phyloP scores from a whole-genome alignment of 1,140 invertebrate genomes.

The Chlorops oryzae region DNA sequence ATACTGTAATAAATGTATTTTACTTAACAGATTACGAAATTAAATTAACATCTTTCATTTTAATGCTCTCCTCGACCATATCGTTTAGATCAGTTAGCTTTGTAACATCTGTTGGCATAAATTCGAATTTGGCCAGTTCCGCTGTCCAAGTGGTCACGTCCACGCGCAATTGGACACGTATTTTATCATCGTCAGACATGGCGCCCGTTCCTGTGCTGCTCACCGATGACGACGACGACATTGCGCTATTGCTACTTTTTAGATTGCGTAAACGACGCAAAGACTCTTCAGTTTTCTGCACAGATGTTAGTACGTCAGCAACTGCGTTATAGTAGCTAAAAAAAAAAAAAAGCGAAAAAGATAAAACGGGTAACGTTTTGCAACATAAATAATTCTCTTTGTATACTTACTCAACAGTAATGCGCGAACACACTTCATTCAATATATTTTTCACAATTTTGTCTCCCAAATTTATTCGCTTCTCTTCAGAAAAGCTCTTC shows the following conservation, averaged over 20 bases:
- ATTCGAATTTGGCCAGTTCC: conserved; percentile 32
- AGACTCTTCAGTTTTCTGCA: conserved; percentile 92
- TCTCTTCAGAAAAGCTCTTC: conserved; percentile 56
- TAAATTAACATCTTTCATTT: conserved; percentile 26
- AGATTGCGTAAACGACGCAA: conserved; percentile 81
- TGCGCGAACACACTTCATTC: conserved; percentile 54
- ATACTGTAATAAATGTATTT: no score
- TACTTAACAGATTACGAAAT: no score
- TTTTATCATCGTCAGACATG: conserved; percentile 85
- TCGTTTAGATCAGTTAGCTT: conserved; percentile 27
- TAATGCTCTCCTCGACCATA: conserved; percentile 38
- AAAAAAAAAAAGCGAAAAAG: conserved; percentile 21
- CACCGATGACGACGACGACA: conserved; percentile 42
- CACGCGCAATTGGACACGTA: conserved; percentile 78
- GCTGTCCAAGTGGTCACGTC: conserved; percentile 65
- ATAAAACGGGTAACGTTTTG: not conserved
- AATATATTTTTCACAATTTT: conserved; percentile 53
- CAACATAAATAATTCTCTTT: conserved; percentile 5
- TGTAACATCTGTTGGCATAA: conserved; percentile 30
- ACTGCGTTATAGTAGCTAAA: conserved; percentile 74
- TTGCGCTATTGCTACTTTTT: conserved; percentile 52
- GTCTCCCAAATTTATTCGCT: conserved; percentile 52
- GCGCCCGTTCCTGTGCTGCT: conserved; percentile 47
- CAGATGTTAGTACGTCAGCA: conserved; percentile 81
- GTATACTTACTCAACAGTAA: conserved; percentile 62